Conservation (phyloP, 2,113 vertebrate species). For the Bombycilla garrulus region DNA sequence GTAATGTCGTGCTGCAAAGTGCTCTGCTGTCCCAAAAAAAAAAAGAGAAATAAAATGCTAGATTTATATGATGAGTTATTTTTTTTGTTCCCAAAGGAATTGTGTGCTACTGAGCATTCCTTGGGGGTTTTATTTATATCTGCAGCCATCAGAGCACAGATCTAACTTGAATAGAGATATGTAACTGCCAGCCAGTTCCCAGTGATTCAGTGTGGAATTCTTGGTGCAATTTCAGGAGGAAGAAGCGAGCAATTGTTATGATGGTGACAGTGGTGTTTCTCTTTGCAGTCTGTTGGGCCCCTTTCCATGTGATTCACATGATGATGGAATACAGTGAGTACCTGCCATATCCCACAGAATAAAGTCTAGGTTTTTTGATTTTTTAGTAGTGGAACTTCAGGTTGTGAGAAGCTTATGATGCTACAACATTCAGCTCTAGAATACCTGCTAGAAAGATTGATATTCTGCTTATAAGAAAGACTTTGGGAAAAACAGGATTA, state of each 20-base stretch:
- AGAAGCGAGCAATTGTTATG: slow-evolving; percentile 76
- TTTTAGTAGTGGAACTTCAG: background rate
- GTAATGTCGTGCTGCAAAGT: background rate
- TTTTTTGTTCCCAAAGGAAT: background rate
- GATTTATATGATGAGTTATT: background rate
- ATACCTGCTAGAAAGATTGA: background rate
- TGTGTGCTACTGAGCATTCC: background rate
- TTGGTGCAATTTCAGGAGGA: slow-evolving; percentile 70
- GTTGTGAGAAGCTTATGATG: background rate
- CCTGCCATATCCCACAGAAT: background rate
- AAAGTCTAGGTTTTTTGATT: background rate
- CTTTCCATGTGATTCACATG: slow-evolving; percentile 77
- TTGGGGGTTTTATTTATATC: background rate
- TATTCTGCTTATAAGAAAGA: background rate
- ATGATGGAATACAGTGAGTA: slow-evolving; percentile 77
- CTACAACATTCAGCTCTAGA: background rate
- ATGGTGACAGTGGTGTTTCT: slow-evolving; percentile 78
- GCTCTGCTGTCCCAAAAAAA: background rate
- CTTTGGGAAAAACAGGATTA: background rate
- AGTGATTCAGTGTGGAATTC: slow-evolving; percentile 42
- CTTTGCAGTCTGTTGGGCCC: slow-evolving; percentile 78
- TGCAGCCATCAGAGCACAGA: background rate
- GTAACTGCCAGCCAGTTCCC: background rate
- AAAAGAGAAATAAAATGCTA: background rate
- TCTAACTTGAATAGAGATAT: background rate